Evolutionary conservation across 64 coral and sea anemone species (phyloP), one percentile per base, ranked within the genome.

Genomic region (Montipora cactus): DNA sequence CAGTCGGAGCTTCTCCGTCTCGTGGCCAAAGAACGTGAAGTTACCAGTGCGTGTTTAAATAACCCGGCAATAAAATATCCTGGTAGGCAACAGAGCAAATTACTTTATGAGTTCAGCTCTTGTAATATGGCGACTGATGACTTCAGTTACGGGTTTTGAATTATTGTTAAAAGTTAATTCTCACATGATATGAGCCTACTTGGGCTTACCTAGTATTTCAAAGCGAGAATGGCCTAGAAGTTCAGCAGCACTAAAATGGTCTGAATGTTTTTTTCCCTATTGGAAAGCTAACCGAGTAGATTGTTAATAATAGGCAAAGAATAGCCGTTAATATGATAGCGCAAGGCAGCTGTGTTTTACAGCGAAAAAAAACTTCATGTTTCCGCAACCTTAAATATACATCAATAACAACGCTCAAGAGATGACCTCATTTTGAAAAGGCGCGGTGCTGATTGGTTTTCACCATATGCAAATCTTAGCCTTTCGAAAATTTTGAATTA

Each of bases 301-400:
- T 59, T 44, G 61, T 7, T 14, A 78, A 10, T 50, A 72, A 71
- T 71, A 45, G 15, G 22, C 47, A 50, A 47, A 71, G 45, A 72
- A 86, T 72, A 86, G 62, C 93, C 93, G 93, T 94, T 94, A 94
- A 94, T 94, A 83, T 80, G 93, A 89, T 89, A 88, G 77, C 52
- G 64, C 9, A 19, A 79, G 52, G 87, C 93, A 94, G 93, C 93
- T 94, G 93, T 89, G 67, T 94, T 64, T 89, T 83, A 81, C 93
- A 70, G 75, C 78, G 61, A 66, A 80, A 83, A 37, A 94, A 87
- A 66, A 75, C 79, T 64, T 68, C 67, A 84, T 81, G 71, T 79
- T 94, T 88, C 81, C 89, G 87, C 88, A 76, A 83, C 89, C 89
- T 80, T 69, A 79, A 28, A 89, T 87, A 89, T 94, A 83, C 87